A percentile compares a stretch with the other conserved stretches of the same genome.
These are phyloP conservation scores for Sepioteuthis lessoniana DNA, from an alignment of 2,888 invertebrate species.

Conservation along the genomic window DNA sequence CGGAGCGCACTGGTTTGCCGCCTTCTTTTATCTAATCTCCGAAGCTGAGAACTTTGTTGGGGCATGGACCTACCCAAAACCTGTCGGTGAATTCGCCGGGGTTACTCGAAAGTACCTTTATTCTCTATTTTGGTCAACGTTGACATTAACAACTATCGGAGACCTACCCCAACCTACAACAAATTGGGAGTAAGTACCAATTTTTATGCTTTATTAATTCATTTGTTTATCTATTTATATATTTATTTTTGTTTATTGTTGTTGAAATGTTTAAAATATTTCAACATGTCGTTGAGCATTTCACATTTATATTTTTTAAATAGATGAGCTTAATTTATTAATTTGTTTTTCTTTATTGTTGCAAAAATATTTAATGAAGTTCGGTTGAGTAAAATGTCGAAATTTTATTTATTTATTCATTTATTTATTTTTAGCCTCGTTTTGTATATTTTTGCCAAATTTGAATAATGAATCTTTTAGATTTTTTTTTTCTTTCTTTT, in stretches of 20 bases:
- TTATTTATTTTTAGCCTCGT: too few species aligned
- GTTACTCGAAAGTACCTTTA: conserved; percentile 93
- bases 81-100: conserved; percentile 83
- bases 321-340: too few species aligned
- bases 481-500: not conserved
- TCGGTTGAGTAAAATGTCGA: too few species aligned
- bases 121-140: conserved; percentile 95
- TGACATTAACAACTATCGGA: conserved; percentile 95
- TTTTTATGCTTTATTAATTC: conserved; percentile 44
- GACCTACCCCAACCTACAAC: conserved; percentile 96
- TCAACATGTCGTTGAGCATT: too few species aligned
- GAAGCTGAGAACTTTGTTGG: conserved; percentile 80
- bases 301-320: too few species aligned
- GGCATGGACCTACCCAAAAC: conserved; percentile 78
- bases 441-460: too few species aligned
- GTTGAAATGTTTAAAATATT: too few species aligned
- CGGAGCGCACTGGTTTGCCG: conserved; percentile 97
- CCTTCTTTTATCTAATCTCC: conserved; percentile 95
- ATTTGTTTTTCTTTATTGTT: too few species aligned
- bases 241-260: too few species aligned
- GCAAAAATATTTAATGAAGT: too few species aligned
- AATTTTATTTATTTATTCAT: too few species aligned
- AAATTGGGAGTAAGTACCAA: conserved; percentile 91
- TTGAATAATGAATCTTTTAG: not conserved
- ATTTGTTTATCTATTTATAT: not conserved